Percentiles rank a stretch among this genome's conserved stretches.
phyloP scores from a whole-genome alignment of 2,797 vertebrate species.

The Sarcophilus harrisii region DNA sequence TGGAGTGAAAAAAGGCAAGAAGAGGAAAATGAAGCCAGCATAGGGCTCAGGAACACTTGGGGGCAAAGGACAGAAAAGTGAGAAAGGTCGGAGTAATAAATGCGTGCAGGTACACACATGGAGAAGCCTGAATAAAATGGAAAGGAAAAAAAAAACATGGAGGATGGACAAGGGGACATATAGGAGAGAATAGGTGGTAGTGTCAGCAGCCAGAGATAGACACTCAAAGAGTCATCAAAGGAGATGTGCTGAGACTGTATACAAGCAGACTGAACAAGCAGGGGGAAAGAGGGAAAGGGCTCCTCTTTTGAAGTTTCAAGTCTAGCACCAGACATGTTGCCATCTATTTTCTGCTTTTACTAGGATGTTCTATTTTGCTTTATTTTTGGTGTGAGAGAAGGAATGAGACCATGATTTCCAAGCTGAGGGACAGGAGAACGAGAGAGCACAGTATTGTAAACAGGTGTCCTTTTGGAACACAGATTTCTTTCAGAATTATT shows the following conservation, averaged over 20 bases:
- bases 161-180: not conserved
- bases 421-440: not conserved
- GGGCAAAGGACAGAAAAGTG: not conserved
- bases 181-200: not conserved
- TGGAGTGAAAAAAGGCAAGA: not conserved
- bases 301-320: not conserved
- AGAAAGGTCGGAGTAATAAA: not conserved
- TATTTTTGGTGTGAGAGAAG: not conserved
- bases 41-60: not conserved
- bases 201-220: not conserved
- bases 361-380: not conserved
- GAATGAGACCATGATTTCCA: not conserved
- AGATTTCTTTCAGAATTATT: not conserved
- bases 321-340: not conserved
- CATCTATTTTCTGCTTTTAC: not conserved
- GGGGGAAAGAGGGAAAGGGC: not conserved
- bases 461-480: not conserved
- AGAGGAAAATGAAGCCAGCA: not conserved
- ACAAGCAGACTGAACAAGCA: not conserved
- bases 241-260: not conserved
- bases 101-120: rapidly evolving
- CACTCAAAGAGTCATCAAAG: not conserved
- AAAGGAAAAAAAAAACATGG: not conserved
- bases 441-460: not conserved
- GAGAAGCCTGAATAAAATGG: not conserved